Evolutionary conservation across 1,140 invertebrate genomes (phyloP), one percentile per base, ranked within the genome.

Genomic region (Coenobita brevimanus): DNA sequence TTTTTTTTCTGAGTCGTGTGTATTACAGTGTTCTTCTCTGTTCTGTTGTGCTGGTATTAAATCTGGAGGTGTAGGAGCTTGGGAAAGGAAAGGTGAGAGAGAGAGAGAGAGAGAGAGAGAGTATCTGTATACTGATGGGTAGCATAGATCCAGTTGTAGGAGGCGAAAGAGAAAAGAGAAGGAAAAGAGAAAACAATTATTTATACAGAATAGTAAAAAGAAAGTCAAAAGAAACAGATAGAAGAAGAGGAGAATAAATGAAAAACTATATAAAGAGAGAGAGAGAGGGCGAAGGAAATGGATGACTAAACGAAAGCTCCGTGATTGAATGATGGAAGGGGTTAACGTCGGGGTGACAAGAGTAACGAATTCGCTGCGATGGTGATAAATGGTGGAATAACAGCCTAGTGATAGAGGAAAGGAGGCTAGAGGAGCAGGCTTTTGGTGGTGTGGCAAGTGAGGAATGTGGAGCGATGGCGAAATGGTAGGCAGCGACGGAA

Each of bases 11-110:
- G 82, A 83, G 67, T 64, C 71, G 67, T 83, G 43, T 36, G 41
- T 54, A 83, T 83, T 83, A 83, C 54, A 83, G 82, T 81, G 78
- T 81, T 81, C 78, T n/a, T 64, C 57, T 81, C n/a, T n/a, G n/a
- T n/a, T n/a, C n/a, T n/a, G 60, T 41, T 81, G 78, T 64, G 54
- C 60, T 64, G 78, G 75, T 83, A 57, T 83, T 83, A 83, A 83
- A 83, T 73, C 82, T 50, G 33, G 38, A n/a, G 67, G 41, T 24
- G 21, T 2, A 30, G 78, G 46, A 15, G 54, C 30, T 15, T 21
- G 17, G 1, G 41, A 17, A 27, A 50, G 13, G 46, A 1, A 50
- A 79, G 43, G n/a, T n/a, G n/a, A n/a, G n/a, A n/a, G n/a, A n/a
- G n/a, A n/a, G n/a, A n/a, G n/a, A n/a, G n/a, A n/a, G n/a, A n/a